A percentile compares a stretch with the other conserved stretches of the same genome.
Conservation (phyloP, 1,140 invertebrate genomes). For the Micrasema minimum region DNA sequence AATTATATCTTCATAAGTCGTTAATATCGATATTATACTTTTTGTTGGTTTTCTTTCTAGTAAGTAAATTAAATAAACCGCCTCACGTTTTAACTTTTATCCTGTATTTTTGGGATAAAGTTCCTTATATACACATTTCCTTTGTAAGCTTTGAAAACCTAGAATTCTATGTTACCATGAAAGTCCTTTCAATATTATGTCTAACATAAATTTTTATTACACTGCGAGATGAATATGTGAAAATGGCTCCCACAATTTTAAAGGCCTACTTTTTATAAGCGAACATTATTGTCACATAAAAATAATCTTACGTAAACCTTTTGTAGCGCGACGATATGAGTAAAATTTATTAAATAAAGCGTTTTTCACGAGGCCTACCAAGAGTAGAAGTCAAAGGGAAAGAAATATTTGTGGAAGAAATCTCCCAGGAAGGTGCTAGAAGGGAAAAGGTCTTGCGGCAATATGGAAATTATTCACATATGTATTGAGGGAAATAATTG, state of each 20-base stretch:
- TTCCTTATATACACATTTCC: not conserved
- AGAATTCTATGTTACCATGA: slow-evolving; percentile 3
- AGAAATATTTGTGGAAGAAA: slow-evolving; percentile 13
- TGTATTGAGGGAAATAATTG: slow-evolving; percentile 52
- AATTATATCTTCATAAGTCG: too few relatives aligned
- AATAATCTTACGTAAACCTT: slow-evolving; percentile 31
- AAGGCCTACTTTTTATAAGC: slow-evolving; percentile 31
- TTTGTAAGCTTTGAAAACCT: slow-evolving; percentile 19
- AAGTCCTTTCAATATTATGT: slow-evolving; percentile 18
- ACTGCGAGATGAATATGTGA: slow-evolving; percentile 32
- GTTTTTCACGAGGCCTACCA: slow-evolving; percentile 23
- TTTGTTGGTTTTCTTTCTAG: too few relatives aligned
- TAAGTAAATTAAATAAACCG: slow-evolving; percentile 1
- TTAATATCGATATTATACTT: too few relatives aligned
- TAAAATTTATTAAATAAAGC: slow-evolving; percentile 32
- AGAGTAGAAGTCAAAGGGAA: slow-evolving; percentile 26
- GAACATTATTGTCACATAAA: slow-evolving; percentile 35
- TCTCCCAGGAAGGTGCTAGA: slow-evolving; percentile 9
- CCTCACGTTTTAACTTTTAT: slow-evolving; percentile 2
- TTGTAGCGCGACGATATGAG: slow-evolving; percentile 29
- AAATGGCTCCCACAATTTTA: slow-evolving; percentile 31
- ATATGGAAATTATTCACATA: slow-evolving; percentile 51
- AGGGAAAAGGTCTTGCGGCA: slow-evolving; percentile 41
- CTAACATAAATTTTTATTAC: slow-evolving; percentile 28
- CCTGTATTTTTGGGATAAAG: slow-evolving; percentile 10